Evolutionary conservation across 2,797 vertebrate species (phyloP).

Genomic region (Dendrocincla fuliginosa): DNA sequence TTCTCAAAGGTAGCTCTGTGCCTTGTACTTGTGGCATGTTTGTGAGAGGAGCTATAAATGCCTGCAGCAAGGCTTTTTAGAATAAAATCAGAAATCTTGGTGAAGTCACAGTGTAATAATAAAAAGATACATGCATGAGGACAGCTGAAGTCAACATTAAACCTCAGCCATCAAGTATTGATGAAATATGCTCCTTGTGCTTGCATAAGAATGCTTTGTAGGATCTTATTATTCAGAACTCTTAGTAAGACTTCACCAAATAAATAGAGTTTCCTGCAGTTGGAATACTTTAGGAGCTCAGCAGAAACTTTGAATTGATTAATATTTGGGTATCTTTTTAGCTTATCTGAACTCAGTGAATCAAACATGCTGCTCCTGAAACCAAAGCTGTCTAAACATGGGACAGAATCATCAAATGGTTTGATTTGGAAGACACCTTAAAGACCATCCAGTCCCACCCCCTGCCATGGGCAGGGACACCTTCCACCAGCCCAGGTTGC

Average conservation of each 20-base stretch:
- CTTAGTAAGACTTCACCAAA: not conserved
- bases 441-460: not conserved
- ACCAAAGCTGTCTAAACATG: not conserved
- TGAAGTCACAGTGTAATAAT: not conserved
- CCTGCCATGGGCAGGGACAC: not conserved
- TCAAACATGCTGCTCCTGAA: not conserved
- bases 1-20: not conserved
- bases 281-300: not conserved
- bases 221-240: not conserved
- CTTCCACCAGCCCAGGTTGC: fast-evolving
- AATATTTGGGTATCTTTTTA: not conserved
- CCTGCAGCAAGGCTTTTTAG: not conserved
- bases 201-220: not conserved
- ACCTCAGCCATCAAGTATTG: not conserved
- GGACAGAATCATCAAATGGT: not conserved
- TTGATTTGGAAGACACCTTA: not conserved
- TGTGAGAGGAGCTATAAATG: not conserved
- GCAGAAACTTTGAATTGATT: not conserved
- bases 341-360: not conserved
- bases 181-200: not conserved
- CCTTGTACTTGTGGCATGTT: not conserved
- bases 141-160: not conserved
- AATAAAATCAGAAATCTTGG: not conserved
- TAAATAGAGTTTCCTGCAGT: not conserved
- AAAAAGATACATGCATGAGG: not conserved